A percentile compares a stretch with the other conserved stretches of the same genome.
phyloP scores from a whole-genome alignment of 2,113 vertebrate genomes.

The Pleuronectes platessa region DNA sequence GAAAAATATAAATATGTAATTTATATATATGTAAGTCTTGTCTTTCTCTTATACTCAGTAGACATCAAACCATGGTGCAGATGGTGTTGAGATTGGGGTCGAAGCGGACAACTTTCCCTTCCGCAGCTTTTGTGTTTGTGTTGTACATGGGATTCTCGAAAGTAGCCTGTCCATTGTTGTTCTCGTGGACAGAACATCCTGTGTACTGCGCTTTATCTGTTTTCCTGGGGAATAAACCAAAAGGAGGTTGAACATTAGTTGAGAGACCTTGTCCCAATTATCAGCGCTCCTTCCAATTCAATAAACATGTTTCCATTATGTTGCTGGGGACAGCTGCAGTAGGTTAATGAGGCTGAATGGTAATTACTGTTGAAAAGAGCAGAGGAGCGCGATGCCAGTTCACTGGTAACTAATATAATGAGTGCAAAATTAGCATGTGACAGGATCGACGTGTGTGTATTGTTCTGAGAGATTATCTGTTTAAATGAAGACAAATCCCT shows the following conservation, averaged over 20 bases:
- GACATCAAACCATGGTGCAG: conserved; percentile 98
- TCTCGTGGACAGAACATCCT: conserved; percentile 97
- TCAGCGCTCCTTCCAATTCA: conserved; percentile 43
- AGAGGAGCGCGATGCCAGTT: conserved; percentile 29
- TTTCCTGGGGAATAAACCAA: conserved; percentile 83
- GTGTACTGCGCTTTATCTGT: conserved; percentile 98
- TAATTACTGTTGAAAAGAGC: conserved; percentile 63
- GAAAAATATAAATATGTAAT: conserved; percentile 63
- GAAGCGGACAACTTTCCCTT: conserved; percentile 97
- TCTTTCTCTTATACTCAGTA: background rate
- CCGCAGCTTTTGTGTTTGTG: conserved; percentile 93
- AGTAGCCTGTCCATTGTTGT: conserved; percentile 98
- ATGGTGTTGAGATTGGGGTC: conserved; percentile 99
- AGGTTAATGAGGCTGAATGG: conserved; percentile 58
- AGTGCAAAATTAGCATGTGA: conserved; percentile 42
- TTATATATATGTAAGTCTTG: conserved; percentile 10
- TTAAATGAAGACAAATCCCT: conserved; percentile 23
- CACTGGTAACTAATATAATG: conserved; percentile 48
- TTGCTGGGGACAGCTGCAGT: conserved; percentile 50
- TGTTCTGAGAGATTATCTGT: background rate
- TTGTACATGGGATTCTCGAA: conserved; percentile 99
- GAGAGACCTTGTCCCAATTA: conserved; percentile 55
- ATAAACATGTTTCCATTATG: conserved; percentile 56
- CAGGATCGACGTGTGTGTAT: background rate
- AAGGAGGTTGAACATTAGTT: conserved; percentile 42